Evolutionary conservation across 2,888 invertebrate species (phyloP), one percentile per base, ranked within the genome.

Genomic region (Malacosoma neustria): DNA sequence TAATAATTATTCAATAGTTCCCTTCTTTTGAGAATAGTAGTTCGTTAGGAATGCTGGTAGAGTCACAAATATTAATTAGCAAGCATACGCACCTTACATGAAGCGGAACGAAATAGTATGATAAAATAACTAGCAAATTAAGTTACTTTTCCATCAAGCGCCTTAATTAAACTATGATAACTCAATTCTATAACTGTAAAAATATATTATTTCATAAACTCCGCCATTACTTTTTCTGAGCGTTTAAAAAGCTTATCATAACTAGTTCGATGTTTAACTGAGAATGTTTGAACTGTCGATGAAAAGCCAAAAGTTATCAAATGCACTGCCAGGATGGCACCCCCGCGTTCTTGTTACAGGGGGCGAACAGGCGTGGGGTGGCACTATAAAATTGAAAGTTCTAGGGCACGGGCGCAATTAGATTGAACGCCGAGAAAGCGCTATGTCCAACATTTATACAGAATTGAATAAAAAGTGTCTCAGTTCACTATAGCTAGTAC

Each of bases 351-450:
- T 49, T 46, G 52, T 62, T 52, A 52, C 47, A 48, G 48, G 46
- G 40, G 42, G 45, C 34, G 39, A 13, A 6, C 41, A 37, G 47
- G 31, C 37, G 33, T 37, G 14, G 38, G 40, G 43, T 45, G 51
- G 49, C 15, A 43, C 43, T 41, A 43, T 53, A 53, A 61, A 57
- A 57, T 53, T 55, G 57, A 60, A 63, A 61, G 63, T 66, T 61
- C 60, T 60, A 60, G 64, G 58, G 47, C 56, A 57, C 53, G 46
- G 46, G 46, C 48, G 51, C 59, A 63, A 69, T 65, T 61, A 63
- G 50, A 64, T 52, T 51, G 49, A 56, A 52, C 48, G 52, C 45
- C 49, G 40, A 49, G 48, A 50, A 40, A 56, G 49, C 46, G 38
- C 48, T 44, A 46, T 51, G 47, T 54, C 61, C 57, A 49, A 42